A percentile compares a stretch with the other conserved stretches of the same genome.
Evolutionary conservation across 2,113 vertebrate species (phyloP).

Genomic region (Silurus meridionalis): DNA sequence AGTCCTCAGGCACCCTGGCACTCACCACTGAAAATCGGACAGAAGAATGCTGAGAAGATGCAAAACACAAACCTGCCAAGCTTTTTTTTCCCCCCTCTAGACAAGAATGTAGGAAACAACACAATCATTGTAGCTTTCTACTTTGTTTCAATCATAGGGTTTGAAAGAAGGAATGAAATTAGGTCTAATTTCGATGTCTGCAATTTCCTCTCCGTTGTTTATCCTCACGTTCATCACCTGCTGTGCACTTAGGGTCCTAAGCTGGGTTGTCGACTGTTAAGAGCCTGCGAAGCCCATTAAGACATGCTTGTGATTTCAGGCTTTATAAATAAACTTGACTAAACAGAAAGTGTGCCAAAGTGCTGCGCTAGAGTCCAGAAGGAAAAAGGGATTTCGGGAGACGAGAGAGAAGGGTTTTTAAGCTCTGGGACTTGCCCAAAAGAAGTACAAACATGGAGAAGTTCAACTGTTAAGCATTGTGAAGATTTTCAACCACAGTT

Average conservation of each 20-base stretch:
- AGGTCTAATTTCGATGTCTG: neutral
- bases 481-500: neutral
- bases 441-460: slow-evolving; percentile 24
- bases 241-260: neutral
- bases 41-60: slow-evolving; percentile 26
- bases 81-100: neutral
- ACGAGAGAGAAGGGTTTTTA: neutral
- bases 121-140: slow-evolving; percentile 23
- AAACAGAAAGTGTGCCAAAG: neutral
- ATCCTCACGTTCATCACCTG: slow-evolving; percentile 3
- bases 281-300: slow-evolving; percentile 17
- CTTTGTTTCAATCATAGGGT: neutral
- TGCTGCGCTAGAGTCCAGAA: neutral
- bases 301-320: slow-evolving; percentile 11
- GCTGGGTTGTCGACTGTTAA: neutral
- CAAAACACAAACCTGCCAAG: slow-evolving; percentile 18
- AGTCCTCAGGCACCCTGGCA: slow-evolving; percentile 76
- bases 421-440: slow-evolving; percentile 16
- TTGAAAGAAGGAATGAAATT: neutral
- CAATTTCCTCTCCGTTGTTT: slow-evolving; percentile 7
- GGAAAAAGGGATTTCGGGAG: neutral
- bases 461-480: neutral
- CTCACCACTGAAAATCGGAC: slow-evolving; percentile 66
- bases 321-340: slow-evolving; percentile 10
- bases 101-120: slow-evolving; percentile 9